Percentiles rank a stretch among this genome's conserved stretches.
Evolutionary conservation across 2,113 vertebrate species (phyloP).

Genomic region (Lycaon pictus): DNA sequence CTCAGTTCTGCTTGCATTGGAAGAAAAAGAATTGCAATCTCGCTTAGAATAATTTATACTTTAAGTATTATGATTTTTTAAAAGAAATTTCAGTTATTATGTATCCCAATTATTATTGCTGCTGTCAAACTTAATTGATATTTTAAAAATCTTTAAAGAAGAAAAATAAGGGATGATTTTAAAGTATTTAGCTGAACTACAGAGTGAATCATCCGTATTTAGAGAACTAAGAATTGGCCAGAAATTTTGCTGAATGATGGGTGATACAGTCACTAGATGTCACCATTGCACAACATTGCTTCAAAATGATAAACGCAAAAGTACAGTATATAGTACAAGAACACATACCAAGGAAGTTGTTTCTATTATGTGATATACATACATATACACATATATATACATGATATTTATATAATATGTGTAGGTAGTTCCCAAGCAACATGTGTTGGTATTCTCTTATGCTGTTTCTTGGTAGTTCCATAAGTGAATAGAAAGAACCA

Average conservation of each 20-base stretch:
- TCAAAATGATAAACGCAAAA: background rate
- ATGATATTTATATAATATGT: background rate
- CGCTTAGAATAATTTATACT: conserved; percentile 5
- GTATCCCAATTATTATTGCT: background rate
- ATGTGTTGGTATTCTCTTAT: background rate
- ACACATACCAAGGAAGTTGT: background rate
- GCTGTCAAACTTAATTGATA: conserved; percentile 7
- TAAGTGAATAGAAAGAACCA: conserved; percentile 13
- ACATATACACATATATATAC: background rate
- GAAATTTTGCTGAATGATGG: background rate
- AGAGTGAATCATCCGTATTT: background rate
- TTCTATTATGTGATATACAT: background rate
- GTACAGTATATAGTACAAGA: background rate
- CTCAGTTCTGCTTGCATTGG: background rate
- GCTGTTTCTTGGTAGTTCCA: background rate
- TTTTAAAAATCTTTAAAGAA: background rate
- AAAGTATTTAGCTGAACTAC: background rate
- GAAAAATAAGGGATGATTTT: background rate
- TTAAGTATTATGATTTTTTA: background rate
- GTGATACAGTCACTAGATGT: background rate
- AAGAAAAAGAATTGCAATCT: background rate
- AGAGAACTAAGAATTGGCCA: background rate
- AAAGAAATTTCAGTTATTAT: background rate
- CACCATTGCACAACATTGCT: background rate
- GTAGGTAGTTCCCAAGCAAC: background rate